Base-by-base conservation (phyloP, 1,140 invertebrate genomes). In the Cyclargus thomasi region DNA sequence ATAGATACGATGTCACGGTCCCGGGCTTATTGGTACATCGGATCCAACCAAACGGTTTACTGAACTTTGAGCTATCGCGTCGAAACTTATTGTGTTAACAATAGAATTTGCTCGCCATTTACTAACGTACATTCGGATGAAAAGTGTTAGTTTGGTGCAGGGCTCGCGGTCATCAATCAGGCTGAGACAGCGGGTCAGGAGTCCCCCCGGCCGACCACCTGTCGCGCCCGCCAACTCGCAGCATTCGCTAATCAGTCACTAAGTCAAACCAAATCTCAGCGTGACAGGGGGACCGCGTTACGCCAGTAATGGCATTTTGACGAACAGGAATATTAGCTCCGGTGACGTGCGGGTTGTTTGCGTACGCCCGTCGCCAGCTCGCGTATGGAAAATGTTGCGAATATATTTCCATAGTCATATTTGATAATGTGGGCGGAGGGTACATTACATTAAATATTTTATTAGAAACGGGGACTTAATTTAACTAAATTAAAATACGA, bases 231-330 rank as follows among this genome's bases (percentile, higher is more conserved):
- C 70, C 73, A 78, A 67, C 72, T 69, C 75, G 70, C 76, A 82
- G 73, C 80, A 81, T 83, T 81, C 78, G 84, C 84, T 90, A 88
- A 90, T 88, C 85, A 90, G 84, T 90, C 84, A 87, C 83, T 86
- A 86, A 88, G 84, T 85, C 81, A 80, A 83, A 79, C 79, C 77
- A 86, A 88, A 89, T 88, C 83, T 85, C 85, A 75, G 78, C 71
- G 65, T 80, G 86, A 86, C 85, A 85, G 78, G 77, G 77, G 78
- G 76, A 80, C 79, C 76, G 77, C 67, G 70, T 69, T 69, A 70
- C 72, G 70, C 69, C 70, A 71, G 77, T 86, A 83, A 86, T 88
- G 80, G 71, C 78, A 77, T 88, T 86, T 85, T 85, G 80, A 84
- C 83, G 77, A 81, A 83, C 80, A 83, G 74, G 74, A 76, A 79